Evolutionary conservation across 2,888 invertebrate species (phyloP).

Genomic region (Hypercompe scribonia): DNA sequence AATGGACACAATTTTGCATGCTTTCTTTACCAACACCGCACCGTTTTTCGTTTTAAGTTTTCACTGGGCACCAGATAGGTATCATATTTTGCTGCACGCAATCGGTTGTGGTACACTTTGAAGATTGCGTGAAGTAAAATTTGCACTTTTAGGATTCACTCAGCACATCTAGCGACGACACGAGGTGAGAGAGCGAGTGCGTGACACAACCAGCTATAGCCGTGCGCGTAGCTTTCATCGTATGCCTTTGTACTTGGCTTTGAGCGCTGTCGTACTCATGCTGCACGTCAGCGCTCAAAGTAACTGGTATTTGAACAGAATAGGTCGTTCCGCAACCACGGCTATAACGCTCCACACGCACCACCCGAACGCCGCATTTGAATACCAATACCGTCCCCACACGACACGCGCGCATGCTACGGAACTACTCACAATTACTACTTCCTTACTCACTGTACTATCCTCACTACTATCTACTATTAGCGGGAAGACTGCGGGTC

Average conservation of each 20-base stretch:
- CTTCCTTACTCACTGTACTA: constrained; percentile 84
- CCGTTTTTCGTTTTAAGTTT: constrained; percentile 83
- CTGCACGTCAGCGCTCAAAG: constrained; percentile 27
- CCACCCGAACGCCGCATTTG: constrained; percentile 89
- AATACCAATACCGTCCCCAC: constrained; percentile 90
- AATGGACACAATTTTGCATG: constrained; percentile 87
- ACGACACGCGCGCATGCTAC: constrained; percentile 86
- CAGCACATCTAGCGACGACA: constrained; percentile 84
- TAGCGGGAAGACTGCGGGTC: constrained; percentile 81
- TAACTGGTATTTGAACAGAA: constrained; percentile 18
- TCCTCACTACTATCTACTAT: constrained; percentile 80
- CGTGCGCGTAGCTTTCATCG: constrained; percentile 42
- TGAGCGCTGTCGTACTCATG: constrained; percentile 30
- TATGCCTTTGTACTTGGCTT: constrained; percentile 24
- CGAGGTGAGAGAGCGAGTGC: constrained; percentile 86
- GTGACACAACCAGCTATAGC: constrained; percentile 64
- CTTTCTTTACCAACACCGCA: constrained; percentile 85
- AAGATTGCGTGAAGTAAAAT: constrained; percentile 67
- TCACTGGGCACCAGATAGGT: constrained; percentile 86
- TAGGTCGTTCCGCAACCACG: constrained; percentile 48
- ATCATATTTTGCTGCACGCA: constrained; percentile 69
- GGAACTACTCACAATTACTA: constrained; percentile 83
- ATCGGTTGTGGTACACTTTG: constrained; percentile 34
- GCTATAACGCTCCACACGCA: constrained; percentile 71
- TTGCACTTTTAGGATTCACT: constrained; percentile 84